A percentile compares a stretch with the other conserved stretches of the same genome.
Evolutionary conservation across 2,888 invertebrate genomes (phyloP).

Genomic region (Caenorhabditis sinica): DNA sequence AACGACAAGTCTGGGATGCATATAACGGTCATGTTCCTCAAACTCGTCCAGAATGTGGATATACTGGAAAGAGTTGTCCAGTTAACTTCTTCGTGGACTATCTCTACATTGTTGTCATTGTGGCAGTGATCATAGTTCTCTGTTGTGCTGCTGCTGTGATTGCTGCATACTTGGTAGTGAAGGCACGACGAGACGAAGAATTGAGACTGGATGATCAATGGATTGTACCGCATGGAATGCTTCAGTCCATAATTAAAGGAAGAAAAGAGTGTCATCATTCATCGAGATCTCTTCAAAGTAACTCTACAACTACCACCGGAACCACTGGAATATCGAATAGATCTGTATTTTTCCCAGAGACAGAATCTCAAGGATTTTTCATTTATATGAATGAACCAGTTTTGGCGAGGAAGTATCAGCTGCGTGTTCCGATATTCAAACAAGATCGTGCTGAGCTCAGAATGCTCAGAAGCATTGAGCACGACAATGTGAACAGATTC

Average conservation of each 20-base stretch:
- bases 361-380: conserved; percentile 64
- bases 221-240: conserved; percentile 54
- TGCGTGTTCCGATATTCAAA: conserved; percentile 59
- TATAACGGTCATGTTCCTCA: conserved; percentile 60
- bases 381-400: conserved; percentile 63
- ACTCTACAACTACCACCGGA: conserved; percentile 66
- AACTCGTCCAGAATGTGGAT: conserved; percentile 69
- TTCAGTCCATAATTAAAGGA: conserved; percentile 51
- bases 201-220: conserved; percentile 54
- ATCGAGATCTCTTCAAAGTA: conserved; percentile 70
- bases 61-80: conserved; percentile 62
- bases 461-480: conserved; percentile 77
- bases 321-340: conserved; percentile 57
- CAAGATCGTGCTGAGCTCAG: conserved; percentile 62
- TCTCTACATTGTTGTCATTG: conserved; percentile 70
- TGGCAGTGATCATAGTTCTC: conserved; percentile 63
- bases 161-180: conserved; percentile 59
- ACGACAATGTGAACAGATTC: conserved; percentile 82
- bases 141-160: conserved; percentile 61
- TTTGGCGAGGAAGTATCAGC: conserved; percentile 63
- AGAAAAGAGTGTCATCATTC: conserved; percentile 64
- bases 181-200: conserved; percentile 56
- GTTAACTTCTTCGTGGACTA: conserved; percentile 70
- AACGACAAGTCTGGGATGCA: conserved; percentile 62
- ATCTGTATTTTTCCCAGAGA: conserved; percentile 58